Percentiles rank a stretch among this genome's conserved stretches.
phyloP scores from a whole-genome alignment of 2,888 invertebrate species.

The Caenorhabditis virilis region DNA sequence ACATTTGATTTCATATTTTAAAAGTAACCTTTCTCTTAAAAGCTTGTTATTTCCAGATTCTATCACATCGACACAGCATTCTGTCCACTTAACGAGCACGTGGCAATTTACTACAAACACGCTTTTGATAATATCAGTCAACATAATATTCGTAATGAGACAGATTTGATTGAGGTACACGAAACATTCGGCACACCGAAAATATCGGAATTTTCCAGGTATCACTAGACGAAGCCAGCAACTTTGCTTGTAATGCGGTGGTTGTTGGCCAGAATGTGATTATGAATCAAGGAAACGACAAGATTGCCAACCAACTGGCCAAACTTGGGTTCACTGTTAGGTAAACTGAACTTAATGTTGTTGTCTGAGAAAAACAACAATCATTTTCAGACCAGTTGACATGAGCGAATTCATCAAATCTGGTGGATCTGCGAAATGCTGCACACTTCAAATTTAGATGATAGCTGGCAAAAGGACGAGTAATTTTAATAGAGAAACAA shows the following conservation, averaged over 20 bases:
- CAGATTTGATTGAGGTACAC: slow-evolving; percentile 43
- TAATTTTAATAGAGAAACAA: too few relatives aligned
- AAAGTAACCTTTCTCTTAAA: background rate
- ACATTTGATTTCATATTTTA: background rate
- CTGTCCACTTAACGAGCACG: slow-evolving; percentile 62
- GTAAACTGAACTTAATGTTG: slow-evolving; percentile 6
- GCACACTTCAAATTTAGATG: slow-evolving; percentile 54
- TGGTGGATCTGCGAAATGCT: slow-evolving; percentile 67
- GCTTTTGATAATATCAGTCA: slow-evolving; percentile 64
- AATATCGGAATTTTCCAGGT: slow-evolving; percentile 34
- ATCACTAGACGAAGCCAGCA: slow-evolving; percentile 59
- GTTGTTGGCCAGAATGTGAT: slow-evolving; percentile 65
- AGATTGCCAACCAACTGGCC: slow-evolving; percentile 57
- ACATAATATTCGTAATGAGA: slow-evolving; percentile 63
- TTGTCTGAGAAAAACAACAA: slow-evolving; percentile 3
- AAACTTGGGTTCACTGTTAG: slow-evolving; percentile 44
- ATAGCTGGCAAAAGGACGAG: too few relatives aligned
- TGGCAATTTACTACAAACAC: slow-evolving; percentile 62
- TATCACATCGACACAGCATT: slow-evolving; percentile 68
- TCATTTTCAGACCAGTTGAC: slow-evolving; percentile 50
- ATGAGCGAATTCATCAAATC: slow-evolving; percentile 68
- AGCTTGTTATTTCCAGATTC: slow-evolving; percentile 46
- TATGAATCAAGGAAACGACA: slow-evolving; percentile 59
- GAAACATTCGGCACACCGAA: background rate
- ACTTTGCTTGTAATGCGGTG: slow-evolving; percentile 67